Evolutionary conservation across 92 coral and sea anemone species (phyloP), one percentile per base, ranked within the genome.

Genomic region (Epizoanthus ramosus): DNA sequence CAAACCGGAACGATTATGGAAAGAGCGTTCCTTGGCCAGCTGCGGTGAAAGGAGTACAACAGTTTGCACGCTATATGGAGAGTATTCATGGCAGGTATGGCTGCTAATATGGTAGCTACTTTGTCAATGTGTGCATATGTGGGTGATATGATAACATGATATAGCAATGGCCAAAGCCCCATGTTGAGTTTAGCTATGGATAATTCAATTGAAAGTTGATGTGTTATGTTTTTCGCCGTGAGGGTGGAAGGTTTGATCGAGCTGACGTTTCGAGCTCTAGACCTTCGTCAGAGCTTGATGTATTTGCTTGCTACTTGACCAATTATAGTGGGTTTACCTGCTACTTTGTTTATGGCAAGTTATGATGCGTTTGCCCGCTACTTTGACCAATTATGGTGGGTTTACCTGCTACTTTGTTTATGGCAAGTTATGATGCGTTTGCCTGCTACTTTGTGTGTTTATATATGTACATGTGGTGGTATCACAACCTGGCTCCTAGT

Each of bases 1-100:
- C 81, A 61, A 75, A 88, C 21, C 83, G 80, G 24, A 33, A 15
- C 0, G 98, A 95, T 76, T 88, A 59, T 53, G 98, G 98, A 80
- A 90, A 88, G 84, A 89, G 84, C 73, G 79, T 81, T 53, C 80
- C 69, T 45, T 92, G 93, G 92, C 95, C 97, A 61, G 80, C 70
- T 39, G 88, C 98, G 41, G 91, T 91, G 9, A 35, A 47, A 35
- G 87, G 87, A 22, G 86, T 88, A 60, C 85, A 87, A 76, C 61
- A 77, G 50, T 88, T 95, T 53, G 84, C 89, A 14, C 28, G 41
- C 53, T 84, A 89, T 79, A 41, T 80, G 57, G 77, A 86, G 88
- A 50, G 24, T 15, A 86, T 93, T 23, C 88, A 93, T 66, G 90
- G 81, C 35, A 93, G 98, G 98, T 92, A 86, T 39, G 23, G 35